A percentile compares a stretch with the other conserved stretches of the same genome.
Evolutionary conservation across 2,888 invertebrate species (phyloP).

Genomic region (Tetropium fuscum): DNA sequence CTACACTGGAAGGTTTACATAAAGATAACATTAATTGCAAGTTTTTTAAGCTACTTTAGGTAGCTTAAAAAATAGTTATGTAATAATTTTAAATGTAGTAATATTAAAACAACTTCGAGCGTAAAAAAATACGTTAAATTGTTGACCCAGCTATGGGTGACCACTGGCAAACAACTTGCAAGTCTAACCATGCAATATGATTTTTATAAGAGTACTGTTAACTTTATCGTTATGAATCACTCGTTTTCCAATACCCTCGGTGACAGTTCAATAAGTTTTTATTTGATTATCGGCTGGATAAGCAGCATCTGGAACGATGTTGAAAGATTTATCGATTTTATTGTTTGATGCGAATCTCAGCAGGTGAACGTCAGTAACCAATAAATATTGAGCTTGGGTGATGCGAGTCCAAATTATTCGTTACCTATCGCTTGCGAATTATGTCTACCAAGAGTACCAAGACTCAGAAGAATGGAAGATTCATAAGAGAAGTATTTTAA

Average conservation of each 20-base stretch:
- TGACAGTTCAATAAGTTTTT: conserved; percentile 49
- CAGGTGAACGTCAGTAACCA: conserved; percentile 34
- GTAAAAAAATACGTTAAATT: not conserved
- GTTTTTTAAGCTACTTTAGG: too few species aligned
- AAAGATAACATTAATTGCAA: too few species aligned
- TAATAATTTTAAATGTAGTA: too few species aligned
- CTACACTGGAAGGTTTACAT: too few species aligned
- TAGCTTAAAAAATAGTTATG: too few species aligned
- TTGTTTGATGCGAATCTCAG: conserved; percentile 35
- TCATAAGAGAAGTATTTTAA: too few species aligned
- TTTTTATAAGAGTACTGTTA: conserved; percentile 17
- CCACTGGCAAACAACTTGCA: conserved; percentile 15
- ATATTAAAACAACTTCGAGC: too few species aligned
- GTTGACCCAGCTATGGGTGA: too few species aligned
- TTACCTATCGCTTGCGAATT: conserved; percentile 1
- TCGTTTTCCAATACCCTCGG: conserved; percentile 24
- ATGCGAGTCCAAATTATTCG: not conserved
- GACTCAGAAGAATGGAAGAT: too few species aligned
- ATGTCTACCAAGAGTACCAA: too few species aligned
- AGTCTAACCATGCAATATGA: conserved; percentile 17
- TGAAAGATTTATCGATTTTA: conserved; percentile 48
- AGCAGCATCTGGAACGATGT: conserved; percentile 40
- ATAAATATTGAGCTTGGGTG: conserved; percentile 20
- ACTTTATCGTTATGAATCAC: conserved; percentile 18
- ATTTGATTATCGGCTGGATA: conserved; percentile 46